A percentile compares a stretch with the other conserved stretches of the same genome.
Conservation (phyloP, 2,797 vertebrate genomes). For the Morelia viridis region DNA sequence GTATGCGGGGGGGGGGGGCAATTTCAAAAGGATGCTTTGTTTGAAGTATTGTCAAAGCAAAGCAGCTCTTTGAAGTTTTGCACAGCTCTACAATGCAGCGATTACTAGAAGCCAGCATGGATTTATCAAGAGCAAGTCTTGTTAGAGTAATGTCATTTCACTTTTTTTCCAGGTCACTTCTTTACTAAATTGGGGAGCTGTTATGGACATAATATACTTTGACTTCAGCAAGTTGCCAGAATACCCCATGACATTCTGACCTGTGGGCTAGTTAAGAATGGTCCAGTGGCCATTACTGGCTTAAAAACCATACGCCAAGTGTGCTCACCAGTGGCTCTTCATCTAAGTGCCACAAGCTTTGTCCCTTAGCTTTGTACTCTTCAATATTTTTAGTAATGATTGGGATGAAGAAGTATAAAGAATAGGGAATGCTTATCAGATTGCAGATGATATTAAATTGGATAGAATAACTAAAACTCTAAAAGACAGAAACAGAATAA, state of each 20-base stretch:
- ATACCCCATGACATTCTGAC: neutral
- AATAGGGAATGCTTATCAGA: neutral
- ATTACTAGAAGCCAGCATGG: neutral
- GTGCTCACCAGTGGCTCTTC: neutral
- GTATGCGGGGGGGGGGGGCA: neutral
- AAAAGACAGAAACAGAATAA: neutral
- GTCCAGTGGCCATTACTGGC: neutral
- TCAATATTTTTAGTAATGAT: neutral
- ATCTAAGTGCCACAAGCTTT: neutral
- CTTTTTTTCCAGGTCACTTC: neutral
- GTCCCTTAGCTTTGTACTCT: neutral
- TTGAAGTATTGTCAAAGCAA: neutral
- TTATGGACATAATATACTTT: neutral
- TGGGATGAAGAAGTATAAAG: neutral
- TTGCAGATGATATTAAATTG: neutral
- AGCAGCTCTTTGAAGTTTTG: neutral
- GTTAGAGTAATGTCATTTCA: neutral
- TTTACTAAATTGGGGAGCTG: neutral
- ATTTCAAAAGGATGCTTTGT: constrained; percentile 1
- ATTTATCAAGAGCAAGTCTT: neutral
- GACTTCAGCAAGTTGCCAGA: neutral
- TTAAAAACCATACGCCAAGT: neutral
- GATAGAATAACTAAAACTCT: neutral
- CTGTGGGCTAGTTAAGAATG: neutral
- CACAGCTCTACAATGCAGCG: neutral